These are phyloP conservation scores for Cydia pomonella DNA, from an alignment of 1,140 invertebrate genomes.

Conservation along the genomic window DNA sequence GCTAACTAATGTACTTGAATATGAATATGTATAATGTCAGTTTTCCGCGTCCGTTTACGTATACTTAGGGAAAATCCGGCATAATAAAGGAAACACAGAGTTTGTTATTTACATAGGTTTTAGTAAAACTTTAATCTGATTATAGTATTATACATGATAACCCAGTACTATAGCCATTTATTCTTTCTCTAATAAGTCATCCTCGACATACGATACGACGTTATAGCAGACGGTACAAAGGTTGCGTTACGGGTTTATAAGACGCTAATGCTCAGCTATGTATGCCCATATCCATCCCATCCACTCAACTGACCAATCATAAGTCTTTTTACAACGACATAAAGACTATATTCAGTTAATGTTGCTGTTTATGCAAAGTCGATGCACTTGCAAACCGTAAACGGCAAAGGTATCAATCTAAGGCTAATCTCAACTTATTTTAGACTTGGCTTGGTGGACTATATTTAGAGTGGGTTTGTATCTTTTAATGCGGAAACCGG, in stretches of 20 bases:
- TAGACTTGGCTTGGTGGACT: neutral
- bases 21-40: neutral
- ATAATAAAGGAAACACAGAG: neutral
- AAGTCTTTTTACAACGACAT: neutral
- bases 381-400: constrained; percentile 2
- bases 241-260: constrained; percentile 1
- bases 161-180: neutral
- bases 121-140: neutral
- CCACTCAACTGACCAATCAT: neutral
- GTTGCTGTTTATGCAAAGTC: neutral
- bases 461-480: neutral
- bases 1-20: neutral
- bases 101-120: too few relatives aligned
- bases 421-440: neutral
- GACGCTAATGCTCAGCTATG: neutral
- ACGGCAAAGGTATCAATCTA: neutral
- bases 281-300: neutral
- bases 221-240: neutral
- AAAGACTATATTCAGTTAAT: neutral
- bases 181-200: too few relatives aligned
- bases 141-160: too few relatives aligned
- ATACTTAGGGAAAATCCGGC: neutral
- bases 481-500: neutral
- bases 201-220: neutral
- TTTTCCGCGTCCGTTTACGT: neutral